A percentile compares a stretch with the other conserved stretches of the same genome.
Evolutionary conservation across 2,888 invertebrate genomes (phyloP).

Genomic region (Sisyra terminalis): DNA sequence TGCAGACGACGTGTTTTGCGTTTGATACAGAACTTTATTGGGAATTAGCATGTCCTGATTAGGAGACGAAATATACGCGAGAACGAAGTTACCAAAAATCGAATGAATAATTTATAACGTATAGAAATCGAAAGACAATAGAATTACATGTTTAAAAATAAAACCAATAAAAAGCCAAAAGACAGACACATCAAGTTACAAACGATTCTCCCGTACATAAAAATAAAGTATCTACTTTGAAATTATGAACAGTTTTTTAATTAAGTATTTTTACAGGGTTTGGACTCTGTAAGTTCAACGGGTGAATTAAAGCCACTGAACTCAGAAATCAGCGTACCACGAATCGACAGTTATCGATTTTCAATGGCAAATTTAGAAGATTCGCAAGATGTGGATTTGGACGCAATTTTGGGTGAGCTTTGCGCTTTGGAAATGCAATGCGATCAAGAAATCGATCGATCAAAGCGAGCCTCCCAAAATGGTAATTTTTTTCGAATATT

Average conservation of each 20-base stretch:
- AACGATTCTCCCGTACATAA: too few species aligned
- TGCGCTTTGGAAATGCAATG: constrained; percentile 71
- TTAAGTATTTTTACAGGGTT: constrained; percentile 40
- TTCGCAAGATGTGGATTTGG: constrained; percentile 90
- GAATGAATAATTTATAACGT: too few species aligned
- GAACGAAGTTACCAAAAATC: too few species aligned
- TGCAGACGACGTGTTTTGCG: too few species aligned
- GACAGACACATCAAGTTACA: too few species aligned
- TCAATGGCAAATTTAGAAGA: constrained; percentile 95
- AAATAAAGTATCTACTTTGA: neutral
- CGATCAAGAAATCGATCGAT: constrained; percentile 34
- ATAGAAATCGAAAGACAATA: too few species aligned
- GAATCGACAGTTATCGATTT: constrained; percentile 81
- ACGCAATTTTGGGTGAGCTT: constrained; percentile 90
- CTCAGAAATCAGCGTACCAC: constrained; percentile 57
- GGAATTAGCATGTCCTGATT: too few species aligned
- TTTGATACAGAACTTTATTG: too few species aligned
- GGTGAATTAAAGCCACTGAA: constrained; percentile 41
- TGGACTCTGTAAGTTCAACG: constrained; percentile 42
- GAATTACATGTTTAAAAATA: too few species aligned
- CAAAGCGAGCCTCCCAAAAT: constrained; percentile 21
- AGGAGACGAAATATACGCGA: too few species aligned
- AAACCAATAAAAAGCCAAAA: too few species aligned
- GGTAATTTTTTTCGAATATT: constrained; percentile 16
- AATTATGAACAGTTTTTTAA: neutral